phyloP scores from a whole-genome alignment of 2,113 vertebrate species.

The Ictidomys tridecemlineatus region DNA sequence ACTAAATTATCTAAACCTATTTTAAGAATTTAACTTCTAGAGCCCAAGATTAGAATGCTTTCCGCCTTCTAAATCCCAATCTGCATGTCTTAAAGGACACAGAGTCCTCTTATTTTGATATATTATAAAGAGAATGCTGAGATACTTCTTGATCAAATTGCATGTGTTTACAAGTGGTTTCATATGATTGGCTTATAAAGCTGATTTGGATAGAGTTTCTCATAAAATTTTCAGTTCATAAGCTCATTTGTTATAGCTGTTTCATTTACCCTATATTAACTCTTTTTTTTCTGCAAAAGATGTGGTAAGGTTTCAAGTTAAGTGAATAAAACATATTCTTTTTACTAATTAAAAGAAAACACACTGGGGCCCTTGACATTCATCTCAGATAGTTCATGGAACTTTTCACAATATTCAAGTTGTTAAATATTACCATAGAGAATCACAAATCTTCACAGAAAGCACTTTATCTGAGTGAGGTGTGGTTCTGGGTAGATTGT shows the following conservation, averaged over 20 bases:
- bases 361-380: slow-evolving; percentile 55
- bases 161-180: background rate
- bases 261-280: slow-evolving; percentile 42
- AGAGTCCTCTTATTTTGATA: background rate
- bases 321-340: slow-evolving; percentile 52
- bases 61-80: background rate
- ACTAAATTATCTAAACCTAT: slow-evolving; percentile 52
- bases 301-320: slow-evolving; percentile 41
- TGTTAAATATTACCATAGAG: slow-evolving; percentile 27
- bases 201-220: background rate
- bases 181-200: slow-evolving; percentile 15
- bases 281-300: slow-evolving; percentile 36
- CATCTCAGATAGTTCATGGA: slow-evolving; percentile 42
- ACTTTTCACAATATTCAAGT: slow-evolving; percentile 27
- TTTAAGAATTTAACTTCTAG: slow-evolving; percentile 52
- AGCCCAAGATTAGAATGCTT: background rate
- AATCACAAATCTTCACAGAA: background rate
- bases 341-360: slow-evolving; percentile 72
- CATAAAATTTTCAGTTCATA: slow-evolving; percentile 24
- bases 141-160: background rate
- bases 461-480: background rate
- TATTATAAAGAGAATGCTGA: background rate
- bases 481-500: background rate
- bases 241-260: slow-evolving; percentile 46
- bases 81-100: background rate